Evolutionary conservation across 37 sponge, comb jelly and placozoan genomes (phyloP), one percentile per base, ranked within the genome.

Genomic region (Chondrilla cf. caribensis): DNA sequence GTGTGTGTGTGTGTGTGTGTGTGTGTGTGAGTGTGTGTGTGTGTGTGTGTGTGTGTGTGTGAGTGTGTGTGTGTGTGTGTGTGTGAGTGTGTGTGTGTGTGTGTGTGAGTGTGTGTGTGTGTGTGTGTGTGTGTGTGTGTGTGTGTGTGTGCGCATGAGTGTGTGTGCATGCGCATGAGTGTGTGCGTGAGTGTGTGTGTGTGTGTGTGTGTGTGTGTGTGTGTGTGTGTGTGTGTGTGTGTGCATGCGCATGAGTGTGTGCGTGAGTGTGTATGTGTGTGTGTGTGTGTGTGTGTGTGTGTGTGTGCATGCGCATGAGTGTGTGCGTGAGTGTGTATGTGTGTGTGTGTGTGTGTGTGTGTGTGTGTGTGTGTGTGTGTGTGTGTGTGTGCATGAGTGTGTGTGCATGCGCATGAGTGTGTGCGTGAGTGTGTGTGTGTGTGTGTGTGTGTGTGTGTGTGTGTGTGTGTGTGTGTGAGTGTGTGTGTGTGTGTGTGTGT

Each of bases 371-470:
- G 64, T 60, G 64, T 60, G 64, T 60, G 64, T 60, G 64, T 60
- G 64, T 60, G 64, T 60, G 64, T 60, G 64, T 60, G 64, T 60
- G 64, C 15, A 22, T 60, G 64, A 21, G 64, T 60, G 64, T 60
- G 64, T 60, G 28, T 60, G 64, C 15, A 22, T 60, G 64, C 15
- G 64, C 15, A 22, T 60, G 64, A 21, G 64, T 60, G 64, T 60
- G 64, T 60, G 28, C 5, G 28, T 22, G 64, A 19, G 64, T 22
- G 64, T 22, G 68, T 67, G 68, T 67, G 68, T 67, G 68, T 67
- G 68, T 67, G 68, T 67, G 68, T 67, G 64, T 60, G 64, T 60
- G 64, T 60, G 64, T 60, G 64, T 60, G 64, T 60, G 64, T 60
- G 64, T 60, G 64, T 60, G 64, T 60, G 64, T 60, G 64, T 60